Conservation (phyloP, 2,797 vertebrate genomes). For the Cichlasoma orientale region DNA sequence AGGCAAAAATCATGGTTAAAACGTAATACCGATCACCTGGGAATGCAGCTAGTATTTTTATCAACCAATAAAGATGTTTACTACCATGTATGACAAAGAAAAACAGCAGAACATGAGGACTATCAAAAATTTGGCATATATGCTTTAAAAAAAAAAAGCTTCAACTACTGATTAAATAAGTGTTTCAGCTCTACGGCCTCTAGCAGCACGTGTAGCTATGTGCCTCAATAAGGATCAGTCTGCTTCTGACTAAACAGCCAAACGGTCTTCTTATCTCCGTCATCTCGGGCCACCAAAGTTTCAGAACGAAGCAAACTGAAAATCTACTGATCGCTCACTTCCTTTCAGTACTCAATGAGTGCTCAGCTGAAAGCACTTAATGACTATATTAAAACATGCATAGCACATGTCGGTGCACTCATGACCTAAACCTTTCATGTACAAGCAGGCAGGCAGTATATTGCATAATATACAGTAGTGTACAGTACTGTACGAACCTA, state of each 20-base stretch:
- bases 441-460: background rate
- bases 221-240: background rate
- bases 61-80: background rate
- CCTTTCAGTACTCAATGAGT: slow-evolving; percentile 16
- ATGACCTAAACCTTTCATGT: background rate
- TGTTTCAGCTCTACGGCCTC: background rate
- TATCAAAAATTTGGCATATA: background rate
- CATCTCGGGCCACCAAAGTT: slow-evolving; percentile 46
- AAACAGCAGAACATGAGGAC: background rate
- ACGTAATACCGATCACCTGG: background rate
- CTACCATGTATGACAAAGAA: background rate
- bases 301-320: slow-evolving; percentile 33
- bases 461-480: background rate
- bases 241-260: background rate
- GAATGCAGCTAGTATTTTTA: background rate
- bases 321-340: slow-evolving; percentile 59
- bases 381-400: slow-evolving; percentile 1
- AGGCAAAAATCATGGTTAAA: background rate
- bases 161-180: background rate
- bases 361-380: background rate
- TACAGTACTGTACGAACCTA: background rate
- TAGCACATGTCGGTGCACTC: background rate
- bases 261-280: slow-evolving; percentile 28
- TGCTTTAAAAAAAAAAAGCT: background rate
- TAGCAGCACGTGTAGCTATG: background rate